Evolutionary conservation across 2,888 invertebrate genomes (phyloP).

Genomic region (Harpalus rubripes): DNA sequence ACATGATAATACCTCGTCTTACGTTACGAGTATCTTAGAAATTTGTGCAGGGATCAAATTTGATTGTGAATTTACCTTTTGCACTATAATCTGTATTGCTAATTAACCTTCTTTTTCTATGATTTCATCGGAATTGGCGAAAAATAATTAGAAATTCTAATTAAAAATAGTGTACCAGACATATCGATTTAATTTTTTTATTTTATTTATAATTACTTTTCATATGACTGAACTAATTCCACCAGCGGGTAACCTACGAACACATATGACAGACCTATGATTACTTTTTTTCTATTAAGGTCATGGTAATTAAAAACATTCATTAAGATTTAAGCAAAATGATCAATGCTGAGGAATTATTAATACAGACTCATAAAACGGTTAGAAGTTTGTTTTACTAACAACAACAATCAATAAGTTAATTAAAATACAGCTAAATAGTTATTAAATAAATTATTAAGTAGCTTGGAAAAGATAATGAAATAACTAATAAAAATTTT

Average conservation of each 20-base stretch:
- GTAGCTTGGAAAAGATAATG: background rate
- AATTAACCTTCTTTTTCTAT: background rate
- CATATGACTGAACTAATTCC: background rate
- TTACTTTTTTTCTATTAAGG: slow-evolving; percentile 9
- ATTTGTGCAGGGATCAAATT: too few relatives aligned
- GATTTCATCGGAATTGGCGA: background rate
- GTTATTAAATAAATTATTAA: slow-evolving; percentile 23
- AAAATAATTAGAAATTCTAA: background rate
- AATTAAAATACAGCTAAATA: slow-evolving; percentile 9
- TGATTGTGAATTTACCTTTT: too few relatives aligned
- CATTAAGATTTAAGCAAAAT: background rate
- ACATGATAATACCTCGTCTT: too few relatives aligned
- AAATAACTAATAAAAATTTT: background rate
- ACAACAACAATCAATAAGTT: slow-evolving; percentile 4
- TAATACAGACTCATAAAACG: background rate
- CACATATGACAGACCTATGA: slow-evolving; percentile 15
- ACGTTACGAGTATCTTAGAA: too few relatives aligned
- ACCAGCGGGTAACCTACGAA: background rate
- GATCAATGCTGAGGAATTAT: slow-evolving; percentile 11
- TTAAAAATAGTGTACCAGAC: background rate
- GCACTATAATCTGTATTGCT: too few relatives aligned
- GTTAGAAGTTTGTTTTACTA: background rate
- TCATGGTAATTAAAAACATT: slow-evolving; percentile 6
- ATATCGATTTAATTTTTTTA: background rate
- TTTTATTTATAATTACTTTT: background rate